These are phyloP conservation scores for Agrilus mali DNA, from an alignment of 2,888 invertebrate genomes.

Conservation along the genomic window DNA sequence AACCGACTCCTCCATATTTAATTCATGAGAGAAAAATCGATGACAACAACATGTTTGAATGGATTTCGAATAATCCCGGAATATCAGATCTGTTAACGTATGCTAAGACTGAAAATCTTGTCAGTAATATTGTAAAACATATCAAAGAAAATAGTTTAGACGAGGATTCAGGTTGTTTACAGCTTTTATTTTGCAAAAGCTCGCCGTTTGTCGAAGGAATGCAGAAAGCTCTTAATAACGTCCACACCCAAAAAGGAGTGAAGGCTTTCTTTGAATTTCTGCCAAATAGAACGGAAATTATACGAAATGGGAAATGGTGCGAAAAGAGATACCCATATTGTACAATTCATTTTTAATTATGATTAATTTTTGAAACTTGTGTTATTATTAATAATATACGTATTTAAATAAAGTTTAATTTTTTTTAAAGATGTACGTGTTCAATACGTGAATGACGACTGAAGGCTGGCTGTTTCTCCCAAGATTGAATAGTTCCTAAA, in stretches of 20 bases:
- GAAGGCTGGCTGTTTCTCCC: no score
- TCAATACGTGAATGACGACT: no score
- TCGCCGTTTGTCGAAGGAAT: slow-evolving; percentile 65
- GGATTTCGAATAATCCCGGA: slow-evolving; percentile 51
- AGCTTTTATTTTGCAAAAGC: slow-evolving; percentile 62
- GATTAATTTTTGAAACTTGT: no score
- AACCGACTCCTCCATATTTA: slow-evolving; percentile 32
- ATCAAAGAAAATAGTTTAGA: slow-evolving; percentile 41
- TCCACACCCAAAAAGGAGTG: slow-evolving; percentile 21
- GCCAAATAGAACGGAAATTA: slow-evolving; percentile 47
- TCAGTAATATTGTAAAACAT: slow-evolving; percentile 47
- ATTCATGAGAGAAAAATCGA: slow-evolving; percentile 19
- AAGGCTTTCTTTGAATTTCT: slow-evolving; percentile 45
- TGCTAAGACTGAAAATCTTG: slow-evolving; percentile 48
- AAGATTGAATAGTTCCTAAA: no score
- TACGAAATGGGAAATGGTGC: slow-evolving; percentile 46
- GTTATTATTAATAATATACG: no score
- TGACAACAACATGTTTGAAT: slow-evolving; percentile 39
- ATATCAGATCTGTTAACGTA: slow-evolving; percentile 44
- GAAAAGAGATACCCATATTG: slow-evolving; percentile 42
- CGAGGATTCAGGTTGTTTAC: slow-evolving; percentile 55
- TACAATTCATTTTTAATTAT: slow-evolving; percentile 13
- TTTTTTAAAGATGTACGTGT: no score
- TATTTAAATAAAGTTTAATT: no score
- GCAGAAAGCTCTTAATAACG: slow-evolving; percentile 49